phyloP scores from a whole-genome alignment of 2,113 vertebrate genomes.

The Syngnathoides biaculeatus region DNA sequence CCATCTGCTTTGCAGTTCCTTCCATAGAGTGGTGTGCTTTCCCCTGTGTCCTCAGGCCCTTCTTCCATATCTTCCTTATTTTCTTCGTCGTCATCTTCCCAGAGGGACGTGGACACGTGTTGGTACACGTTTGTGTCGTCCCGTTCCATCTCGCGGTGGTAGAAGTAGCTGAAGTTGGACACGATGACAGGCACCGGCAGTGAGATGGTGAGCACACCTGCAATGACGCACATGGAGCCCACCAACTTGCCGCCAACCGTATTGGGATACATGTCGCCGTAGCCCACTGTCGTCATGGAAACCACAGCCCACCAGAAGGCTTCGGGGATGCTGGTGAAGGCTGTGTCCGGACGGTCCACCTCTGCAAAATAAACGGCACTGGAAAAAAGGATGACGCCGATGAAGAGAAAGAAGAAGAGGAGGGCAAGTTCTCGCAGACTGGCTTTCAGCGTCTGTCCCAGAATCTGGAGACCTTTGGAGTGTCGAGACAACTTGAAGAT shows the following conservation, averaged over 20 bases:
- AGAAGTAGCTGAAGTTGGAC: constrained; percentile 95
- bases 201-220: constrained; percentile 89
- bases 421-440: constrained; percentile 88
- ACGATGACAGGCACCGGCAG: constrained; percentile 90
- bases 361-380: constrained; percentile 90
- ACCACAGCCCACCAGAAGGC: constrained; percentile 96
- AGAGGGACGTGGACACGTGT: constrained; percentile 75
- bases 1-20: constrained; percentile 29
- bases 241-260: constrained; percentile 89
- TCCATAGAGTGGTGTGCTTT: constrained; percentile 46
- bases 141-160: constrained; percentile 82
- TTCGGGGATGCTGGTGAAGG: constrained; percentile 89
- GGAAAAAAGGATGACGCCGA: constrained; percentile 90
- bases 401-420: constrained; percentile 95
- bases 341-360: constrained; percentile 75
- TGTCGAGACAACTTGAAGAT: constrained; percentile 93
- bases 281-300: constrained; percentile 91
- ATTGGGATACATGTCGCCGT: constrained; percentile 87
- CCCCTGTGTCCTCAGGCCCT: constrained; percentile 36
- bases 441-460: constrained; percentile 89
- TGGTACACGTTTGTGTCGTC: constrained; percentile 75
- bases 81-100: constrained; percentile 55
- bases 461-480: constrained; percentile 88
- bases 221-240: constrained; percentile 91
- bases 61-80: constrained; percentile 43